Conservation (phyloP, 2,888 invertebrate species). For the Tricholauxania praeusta region DNA sequence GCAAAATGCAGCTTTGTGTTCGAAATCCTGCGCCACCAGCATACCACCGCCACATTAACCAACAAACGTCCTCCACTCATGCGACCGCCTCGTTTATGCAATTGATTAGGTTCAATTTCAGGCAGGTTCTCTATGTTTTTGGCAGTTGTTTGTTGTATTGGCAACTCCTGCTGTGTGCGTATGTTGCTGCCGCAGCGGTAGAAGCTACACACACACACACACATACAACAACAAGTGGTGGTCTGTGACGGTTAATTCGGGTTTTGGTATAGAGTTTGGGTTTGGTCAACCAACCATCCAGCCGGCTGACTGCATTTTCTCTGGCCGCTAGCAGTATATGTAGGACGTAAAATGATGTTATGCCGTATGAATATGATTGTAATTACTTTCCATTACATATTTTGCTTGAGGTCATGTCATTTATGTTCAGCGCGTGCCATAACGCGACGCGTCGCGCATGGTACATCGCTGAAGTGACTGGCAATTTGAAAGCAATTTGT, state of each 20-base stretch:
- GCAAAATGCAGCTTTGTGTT: too few relatives aligned
- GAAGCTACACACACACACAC: neutral
- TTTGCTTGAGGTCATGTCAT: slow-evolving; percentile 58
- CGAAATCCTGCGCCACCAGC: neutral
- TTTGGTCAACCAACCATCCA: neutral
- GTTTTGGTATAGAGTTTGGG: neutral
- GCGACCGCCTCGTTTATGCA: slow-evolving; percentile 6
- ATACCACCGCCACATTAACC: neutral
- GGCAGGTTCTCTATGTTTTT: slow-evolving; percentile 16
- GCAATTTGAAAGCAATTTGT: slow-evolving; percentile 53
- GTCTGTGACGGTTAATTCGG: slow-evolving; percentile 6
- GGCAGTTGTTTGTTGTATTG: slow-evolving; percentile 10
- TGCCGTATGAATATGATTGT: slow-evolving; percentile 56
- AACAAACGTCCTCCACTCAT: slow-evolving; percentile 14
- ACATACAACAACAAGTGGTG: slow-evolving; percentile 5
- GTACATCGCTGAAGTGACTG: slow-evolving; percentile 44
- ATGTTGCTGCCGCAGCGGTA: too few relatives aligned
- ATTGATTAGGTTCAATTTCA: slow-evolving; percentile 15
- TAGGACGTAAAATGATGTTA: slow-evolving; percentile 34
- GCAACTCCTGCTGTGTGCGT: slow-evolving; percentile 24
- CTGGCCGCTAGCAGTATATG: slow-evolving; percentile 17
- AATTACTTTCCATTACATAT: slow-evolving; percentile 65
- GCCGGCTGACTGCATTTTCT: neutral
- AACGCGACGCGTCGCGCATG: slow-evolving; percentile 42
- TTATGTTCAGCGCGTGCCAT: slow-evolving; percentile 57